Base-by-base conservation (phyloP, 2,888 invertebrate species). In the Noctua comes region DNA sequence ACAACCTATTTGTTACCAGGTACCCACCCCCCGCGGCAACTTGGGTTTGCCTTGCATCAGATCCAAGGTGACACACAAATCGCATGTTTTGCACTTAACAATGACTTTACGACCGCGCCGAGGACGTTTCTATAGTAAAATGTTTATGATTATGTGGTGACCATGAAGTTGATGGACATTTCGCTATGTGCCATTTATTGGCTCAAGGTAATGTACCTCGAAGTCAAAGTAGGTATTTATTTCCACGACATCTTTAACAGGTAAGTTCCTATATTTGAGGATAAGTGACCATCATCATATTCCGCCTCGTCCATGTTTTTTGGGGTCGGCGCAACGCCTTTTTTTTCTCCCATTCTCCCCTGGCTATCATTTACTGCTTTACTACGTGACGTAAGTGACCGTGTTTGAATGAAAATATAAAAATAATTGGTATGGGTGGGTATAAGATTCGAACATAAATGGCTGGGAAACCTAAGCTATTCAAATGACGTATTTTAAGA, bases 91-190 rank as follows among this genome's bases (percentile, higher is more conserved):
- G 77, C 71, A 76, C 64, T 70, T 70, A 62, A 54, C 57, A 36
- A 72, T 48, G 43, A 31, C 24, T 79, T 88, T 77, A 87, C 77
- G 81, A 81, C 0, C 62, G 24, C 24, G 8, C 21, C 83, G 74
- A 88, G 86, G 86, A 86, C 86, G 77, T 69, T 77, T 40, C 69
- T 46, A 65, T 8, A 76, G 57, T 87, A 81, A 88, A 81, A 74
- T 79, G n/a, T 86, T 87, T 86, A 88, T 76, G 69, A 70, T 81
- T 76, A 59, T 54, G 48, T 11, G 65, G 75, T 78, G 62, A 78
- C 82, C 85, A 78, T 81, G 69, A 31, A 57, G 7, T 16, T 66
- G 64, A 74, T 46, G 73, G 71, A 80, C 27, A 59, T 66, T 57
- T 68, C 36, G 18, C 43, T 70, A 36, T 48, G 7, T 62, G 36